Evolutionary conservation across 2,797 vertebrate genomes (phyloP), one percentile per base, ranked within the genome.

Genomic region (Gymnothorax javanicus): DNA sequence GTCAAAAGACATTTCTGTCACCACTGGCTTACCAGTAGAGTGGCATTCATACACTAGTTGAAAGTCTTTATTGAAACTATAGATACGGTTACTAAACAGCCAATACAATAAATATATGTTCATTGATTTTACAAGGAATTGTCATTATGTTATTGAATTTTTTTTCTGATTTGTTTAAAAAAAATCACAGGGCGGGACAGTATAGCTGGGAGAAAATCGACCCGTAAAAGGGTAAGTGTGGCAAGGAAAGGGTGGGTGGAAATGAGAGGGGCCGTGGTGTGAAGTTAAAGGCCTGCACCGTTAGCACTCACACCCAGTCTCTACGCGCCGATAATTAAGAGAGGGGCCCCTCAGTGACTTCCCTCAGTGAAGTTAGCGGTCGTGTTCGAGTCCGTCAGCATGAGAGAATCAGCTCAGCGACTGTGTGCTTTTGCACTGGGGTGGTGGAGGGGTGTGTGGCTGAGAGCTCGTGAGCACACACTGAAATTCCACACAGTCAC

Each of bases 401-500:
- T 27, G 6, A 75, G 33, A 6, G 4, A 23, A 73, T 20, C 54
- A 43, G 0, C 27, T 23, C 75, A 1, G 50, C 50, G 17, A 54
- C 33, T 79, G 75, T 79, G 52, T 79, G 50, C 54, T 79, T 54
- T 79, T 43, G 54, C 75, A 79, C 50, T 23, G 75, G 43, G 33
- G 33, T 43, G 33, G 75, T 54, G 50, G 50, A 17, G 50, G 50
- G 75, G 52, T 43, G 33, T 43, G 33, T 79, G 7, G 17, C 75
- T 27, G 17, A 79, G 12, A 43, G 23, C 43, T 79, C 20, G 17
- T 79, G 43, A 20, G 8, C 75, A 79, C 75, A 79, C 75, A 79
- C 43, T 54, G 75, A 79, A 79, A 79, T 79, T 79, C 75, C 75
- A 54, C 50, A 54, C 75, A 13, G 27, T 33, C 71, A 43, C 75